These are phyloP conservation scores for Argyresthia goedartella DNA, from an alignment of 2,888 invertebrate species.

Conservation along the genomic window DNA sequence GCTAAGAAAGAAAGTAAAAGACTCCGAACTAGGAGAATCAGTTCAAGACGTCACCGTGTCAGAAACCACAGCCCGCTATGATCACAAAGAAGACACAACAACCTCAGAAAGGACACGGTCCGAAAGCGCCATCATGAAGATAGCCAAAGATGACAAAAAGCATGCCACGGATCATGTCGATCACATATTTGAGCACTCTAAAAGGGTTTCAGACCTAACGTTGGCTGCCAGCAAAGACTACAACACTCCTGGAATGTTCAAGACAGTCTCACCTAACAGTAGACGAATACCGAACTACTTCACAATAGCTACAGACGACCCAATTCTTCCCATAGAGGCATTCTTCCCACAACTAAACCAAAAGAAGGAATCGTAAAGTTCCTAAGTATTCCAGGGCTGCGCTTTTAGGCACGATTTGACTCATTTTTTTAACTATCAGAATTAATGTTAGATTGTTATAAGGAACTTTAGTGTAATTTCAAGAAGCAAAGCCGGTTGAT, in stretches of 20 bases:
- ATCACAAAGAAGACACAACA: constrained; percentile 37
- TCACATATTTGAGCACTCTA: constrained; percentile 67
- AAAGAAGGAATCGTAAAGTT: constrained; percentile 65
- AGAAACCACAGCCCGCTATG: constrained; percentile 33
- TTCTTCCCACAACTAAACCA: constrained; percentile 81
- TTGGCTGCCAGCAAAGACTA: constrained; percentile 80
- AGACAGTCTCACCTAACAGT: constrained; percentile 73
- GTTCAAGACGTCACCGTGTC: constrained; percentile 50
- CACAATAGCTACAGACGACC: constrained; percentile 83
- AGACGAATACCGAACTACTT: constrained; percentile 77
- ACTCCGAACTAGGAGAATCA: constrained; percentile 48
- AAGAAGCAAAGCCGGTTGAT: too few relatives aligned
- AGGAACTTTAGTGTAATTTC: too few relatives aligned
- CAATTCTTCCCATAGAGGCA: constrained; percentile 84
- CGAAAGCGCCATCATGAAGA: constrained; percentile 71
- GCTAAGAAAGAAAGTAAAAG: constrained; percentile 47
- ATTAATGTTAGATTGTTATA: constrained; percentile 14
- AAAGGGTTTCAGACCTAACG: constrained; percentile 80
- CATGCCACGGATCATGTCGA: constrained; percentile 54
- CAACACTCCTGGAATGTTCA: constrained; percentile 79
- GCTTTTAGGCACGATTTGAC: too few relatives aligned
- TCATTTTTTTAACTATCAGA: constrained; percentile 4
- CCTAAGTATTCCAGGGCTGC: constrained; percentile 13
- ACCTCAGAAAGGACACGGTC: constrained; percentile 55
- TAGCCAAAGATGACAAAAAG: constrained; percentile 57